Evolutionary conservation across 2,113 vertebrate genomes (phyloP).

Genomic region (Melozone crissalis): DNA sequence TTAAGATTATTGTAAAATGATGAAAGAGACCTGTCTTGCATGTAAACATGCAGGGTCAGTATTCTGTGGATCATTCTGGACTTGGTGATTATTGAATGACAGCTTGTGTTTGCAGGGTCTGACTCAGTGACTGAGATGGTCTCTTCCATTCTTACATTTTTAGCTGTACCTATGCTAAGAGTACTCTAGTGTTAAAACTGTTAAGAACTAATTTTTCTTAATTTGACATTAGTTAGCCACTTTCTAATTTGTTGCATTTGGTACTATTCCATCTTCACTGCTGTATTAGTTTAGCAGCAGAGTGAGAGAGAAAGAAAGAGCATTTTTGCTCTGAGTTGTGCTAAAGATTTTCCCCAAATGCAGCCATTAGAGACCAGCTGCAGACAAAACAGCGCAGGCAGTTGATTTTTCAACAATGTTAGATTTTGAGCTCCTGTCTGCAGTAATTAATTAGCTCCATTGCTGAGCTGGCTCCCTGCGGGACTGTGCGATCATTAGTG

Average conservation of each 20-base stretch:
- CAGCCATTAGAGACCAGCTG: background rate
- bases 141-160: background rate
- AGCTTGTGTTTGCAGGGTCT: background rate
- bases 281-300: background rate
- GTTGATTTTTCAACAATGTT: background rate
- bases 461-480: background rate
- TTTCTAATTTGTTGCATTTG: background rate
- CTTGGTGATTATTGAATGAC: background rate
- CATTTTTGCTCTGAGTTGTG: background rate
- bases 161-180: background rate
- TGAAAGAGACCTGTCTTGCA: background rate
- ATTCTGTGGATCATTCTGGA: background rate
- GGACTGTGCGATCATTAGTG: constrained; percentile 12
- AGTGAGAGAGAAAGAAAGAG: background rate
- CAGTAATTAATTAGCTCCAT: constrained; percentile 47
- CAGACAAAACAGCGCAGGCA: background rate
- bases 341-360: constrained; percentile 17
- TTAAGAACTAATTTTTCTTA: background rate
- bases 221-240: background rate
- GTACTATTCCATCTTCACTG: background rate
- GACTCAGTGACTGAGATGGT: background rate
- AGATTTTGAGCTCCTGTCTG: constrained; percentile 10
- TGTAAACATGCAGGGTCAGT: background rate
- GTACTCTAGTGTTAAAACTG: background rate
- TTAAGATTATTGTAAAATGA: constrained; percentile 23